Base-by-base conservation (phyloP, 2,888 invertebrate genomes). In the Mesorhabditis sp. region DNA sequence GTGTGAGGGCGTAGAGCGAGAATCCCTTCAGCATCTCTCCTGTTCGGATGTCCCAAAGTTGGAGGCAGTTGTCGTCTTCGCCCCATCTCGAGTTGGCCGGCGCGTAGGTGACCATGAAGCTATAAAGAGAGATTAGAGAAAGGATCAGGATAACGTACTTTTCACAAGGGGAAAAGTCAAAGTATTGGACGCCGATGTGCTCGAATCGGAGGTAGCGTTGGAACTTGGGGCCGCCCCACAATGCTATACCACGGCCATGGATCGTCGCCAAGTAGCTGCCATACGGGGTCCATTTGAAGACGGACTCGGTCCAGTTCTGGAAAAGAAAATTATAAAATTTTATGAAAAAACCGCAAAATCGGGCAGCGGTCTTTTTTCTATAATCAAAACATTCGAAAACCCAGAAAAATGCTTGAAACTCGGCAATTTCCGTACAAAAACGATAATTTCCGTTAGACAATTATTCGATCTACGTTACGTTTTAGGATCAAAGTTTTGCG, bases 141-240 rank as follows among this genome's bases (percentile, higher is more conserved):
- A 63, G 7, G 10, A 10, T 7, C 64, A 63, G 28, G 15, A 45
- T 64, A 67, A 73, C 86, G 83, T 86, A 90, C 89, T 93, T 93
- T 89, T 98, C 98, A 87, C 93, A 93, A 0, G 98, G 97, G 7
- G 97, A 98, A 87, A 95, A 98, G 82, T 96, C 95, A 72, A 97
- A 93, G 83, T 93, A 93, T 83, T 95, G 92, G 0, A 96, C 97
- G 76, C 92, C 92, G 0, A 91, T 82, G 74, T 89, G 86, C 5
- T 73, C 91, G 87, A 96, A 97, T 85, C 92, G 92, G 86, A 92
- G 93, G 83, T 95, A 92, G 42, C 95, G 94, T 0, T 91, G 90
- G 88, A 94, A 97, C 82, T 91, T 91, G 43, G 93, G 93, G 0
- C 97, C 97, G 28, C 95, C 97, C 98, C 98, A 98, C 65, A 99